Percentiles rank a stretch among this genome's conserved stretches.
These are phyloP conservation scores for Apoda limacodes DNA, from an alignment of 2,888 invertebrate genomes.

Conservation along the genomic window DNA sequence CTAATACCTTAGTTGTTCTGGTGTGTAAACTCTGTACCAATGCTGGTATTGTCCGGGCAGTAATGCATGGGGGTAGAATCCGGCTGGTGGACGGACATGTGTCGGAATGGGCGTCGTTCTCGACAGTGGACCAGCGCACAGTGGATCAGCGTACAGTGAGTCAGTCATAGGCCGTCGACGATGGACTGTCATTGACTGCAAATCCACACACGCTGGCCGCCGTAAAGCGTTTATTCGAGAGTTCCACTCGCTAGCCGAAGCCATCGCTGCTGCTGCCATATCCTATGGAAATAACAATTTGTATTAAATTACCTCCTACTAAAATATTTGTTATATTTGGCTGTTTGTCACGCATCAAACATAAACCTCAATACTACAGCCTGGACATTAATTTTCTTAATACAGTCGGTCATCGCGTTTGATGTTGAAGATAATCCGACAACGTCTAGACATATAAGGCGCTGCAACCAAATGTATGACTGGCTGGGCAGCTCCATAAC, in stretches of 20 bases:
- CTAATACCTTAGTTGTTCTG: constrained; percentile 76
- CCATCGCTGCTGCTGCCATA: constrained; percentile 83
- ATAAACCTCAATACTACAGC: too few species aligned
- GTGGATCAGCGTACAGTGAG: constrained; percentile 9
- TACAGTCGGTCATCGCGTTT: too few species aligned
- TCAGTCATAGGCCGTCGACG: constrained; percentile 50
- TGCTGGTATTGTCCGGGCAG: constrained; percentile 98
- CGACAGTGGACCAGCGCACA: constrained; percentile 18
- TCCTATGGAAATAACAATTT: too few species aligned
- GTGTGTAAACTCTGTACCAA: constrained; percentile 81
- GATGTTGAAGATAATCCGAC: too few species aligned
- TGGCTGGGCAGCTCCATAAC: too few species aligned
- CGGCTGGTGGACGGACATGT: constrained; percentile 58
- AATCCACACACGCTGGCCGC: constrained; percentile 85
- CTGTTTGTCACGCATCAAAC: too few species aligned
- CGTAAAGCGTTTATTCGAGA: constrained; percentile 82
- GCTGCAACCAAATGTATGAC: too few species aligned
- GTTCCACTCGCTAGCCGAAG: constrained; percentile 92
- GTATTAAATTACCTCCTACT: too few species aligned
- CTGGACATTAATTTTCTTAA: too few species aligned
- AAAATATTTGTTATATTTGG: too few species aligned
- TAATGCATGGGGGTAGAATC: constrained; percentile 90
- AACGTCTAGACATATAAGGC: too few species aligned
- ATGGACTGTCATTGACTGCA: constrained; percentile 91
- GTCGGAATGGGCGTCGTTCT: constrained; percentile 18